phyloP scores from a whole-genome alignment of 2,797 vertebrate species.

The Urosaurus nigricauda region DNA sequence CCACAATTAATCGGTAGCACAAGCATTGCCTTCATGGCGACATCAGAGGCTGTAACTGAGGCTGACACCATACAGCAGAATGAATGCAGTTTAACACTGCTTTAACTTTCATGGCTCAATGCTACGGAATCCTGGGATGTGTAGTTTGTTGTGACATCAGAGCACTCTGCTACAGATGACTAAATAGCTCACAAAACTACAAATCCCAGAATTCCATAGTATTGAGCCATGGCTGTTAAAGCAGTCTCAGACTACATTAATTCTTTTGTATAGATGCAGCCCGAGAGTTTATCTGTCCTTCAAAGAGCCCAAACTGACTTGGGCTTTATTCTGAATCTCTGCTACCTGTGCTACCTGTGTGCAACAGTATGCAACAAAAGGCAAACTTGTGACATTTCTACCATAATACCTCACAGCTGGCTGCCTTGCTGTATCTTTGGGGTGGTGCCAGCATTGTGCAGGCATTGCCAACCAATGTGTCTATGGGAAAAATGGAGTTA shows the following conservation, averaged over 20 bases:
- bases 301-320: background rate
- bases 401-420: background rate
- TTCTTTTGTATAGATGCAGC: too few relatives aligned
- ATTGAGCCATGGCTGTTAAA: too few relatives aligned
- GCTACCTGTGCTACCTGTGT: too few relatives aligned
- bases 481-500: background rate
- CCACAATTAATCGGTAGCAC: constrained; percentile 21
- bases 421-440: background rate
- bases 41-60: background rate
- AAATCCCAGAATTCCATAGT: too few relatives aligned
- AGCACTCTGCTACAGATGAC: too few relatives aligned
- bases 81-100: too few relatives aligned
- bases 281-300: background rate
- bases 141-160: too few relatives aligned
- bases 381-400: constrained; percentile 1
- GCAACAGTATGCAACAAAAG: background rate
- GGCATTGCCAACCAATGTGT: background rate
- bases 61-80: too few relatives aligned
- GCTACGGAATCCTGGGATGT: too few relatives aligned
- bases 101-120: too few relatives aligned
- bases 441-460: background rate
- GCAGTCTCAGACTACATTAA: too few relatives aligned
- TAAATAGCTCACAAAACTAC: too few relatives aligned
- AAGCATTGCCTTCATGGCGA: rapidly evolving
- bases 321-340: background rate